Evolutionary conservation across 2,888 invertebrate genomes (phyloP), one percentile per base, ranked within the genome.

Genomic region (Heliconius erato): DNA sequence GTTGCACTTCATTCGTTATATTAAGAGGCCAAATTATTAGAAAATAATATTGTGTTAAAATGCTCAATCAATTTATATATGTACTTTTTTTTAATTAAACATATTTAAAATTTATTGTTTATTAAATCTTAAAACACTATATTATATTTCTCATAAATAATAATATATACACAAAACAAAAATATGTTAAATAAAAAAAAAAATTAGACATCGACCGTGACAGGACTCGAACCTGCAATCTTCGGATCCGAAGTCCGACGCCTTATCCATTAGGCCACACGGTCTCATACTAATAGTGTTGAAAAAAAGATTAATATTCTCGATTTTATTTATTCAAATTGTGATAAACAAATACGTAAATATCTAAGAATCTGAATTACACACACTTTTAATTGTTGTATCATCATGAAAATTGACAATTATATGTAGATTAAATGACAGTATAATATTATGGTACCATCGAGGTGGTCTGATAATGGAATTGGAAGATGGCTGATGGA

Each of bases 231-330:
- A 97, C 97, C 97, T 97, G 97, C 97, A 97, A 97, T 97, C 97
- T 97, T 97, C 97, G 97, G 97, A 97, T 97, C 96, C 97, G 97
- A 97, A 97, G 97, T 97, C 97, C 97, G 97, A 97, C 97, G 97
- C 97, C 97, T 97, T 97, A 97, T 97, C 97, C 97, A 97, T 97
- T 97, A 97, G 97, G 97, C 97, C 97, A 97, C 97, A 97, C 96
- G 96, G 96, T 96, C 96, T 12, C 14, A 1, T 35, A 14, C 2
- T 0, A 26, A 0, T n/a, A 6, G 0, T 0, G 1, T 5, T 3
- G 3, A 16, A 80, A 74, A 49, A 14, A n/a, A 40, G 40, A n/a
- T n/a, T 1, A 63, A 12, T n/a, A 23, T n/a, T 9, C 9, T 59
- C 7, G 23, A 3, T n/a, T 59, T 49, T 14, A 16, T 54, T 16